Evolutionary conservation across 2,888 invertebrate species (phyloP), one percentile per base, ranked within the genome.

Genomic region (Sympetrum striolatum): DNA sequence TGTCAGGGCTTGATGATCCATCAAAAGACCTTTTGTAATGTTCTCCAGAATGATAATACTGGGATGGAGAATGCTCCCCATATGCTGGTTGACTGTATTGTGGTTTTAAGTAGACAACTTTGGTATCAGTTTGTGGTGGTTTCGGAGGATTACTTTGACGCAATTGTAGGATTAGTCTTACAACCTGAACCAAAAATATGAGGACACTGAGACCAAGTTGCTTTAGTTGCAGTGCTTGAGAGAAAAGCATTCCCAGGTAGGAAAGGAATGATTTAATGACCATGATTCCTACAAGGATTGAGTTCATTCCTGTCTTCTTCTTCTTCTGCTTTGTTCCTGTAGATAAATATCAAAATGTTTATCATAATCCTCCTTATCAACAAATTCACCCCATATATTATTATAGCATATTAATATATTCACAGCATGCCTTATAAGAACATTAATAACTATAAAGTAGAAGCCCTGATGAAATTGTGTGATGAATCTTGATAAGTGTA

Each of bases 61-160:
- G 64, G 18, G 60, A 8, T 37, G 35, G 60, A 8, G 6, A 12
- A 64, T 86, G 60, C 4, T 60, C 86, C 12, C 86, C 86, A 64
- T 86, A 86, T n/a, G 37, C 58, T 12, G 58, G 35, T 10, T 58
- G 35, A 12, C 22, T 22, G 35, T 58, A 35, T 14, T 82, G 86
- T 35, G 86, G 86, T 37, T 37, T 86, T 8, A 86, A 58, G 86
- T 86, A 86, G 12, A 86, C 86, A 64, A 86, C 86, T 60, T 86
- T 86, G 18, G 86, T 86, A 37, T 86, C 86, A 31, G 64, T 31
- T 39, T n/a, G 22, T 2, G 86, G 86, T 1, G 15, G 64, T n/a
- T 86, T 86, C 1, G 48, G 53, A 0, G 35, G 58, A 64, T 37
- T 2, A n/a, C 39, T 35, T 37, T 37, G 60, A n/a, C 86, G 86